A percentile compares a stretch with the other conserved stretches of the same genome.
These are phyloP conservation scores for Epizoanthus rinbou DNA, from an alignment of 92 coral and sea anemone species.

Conservation along the genomic window DNA sequence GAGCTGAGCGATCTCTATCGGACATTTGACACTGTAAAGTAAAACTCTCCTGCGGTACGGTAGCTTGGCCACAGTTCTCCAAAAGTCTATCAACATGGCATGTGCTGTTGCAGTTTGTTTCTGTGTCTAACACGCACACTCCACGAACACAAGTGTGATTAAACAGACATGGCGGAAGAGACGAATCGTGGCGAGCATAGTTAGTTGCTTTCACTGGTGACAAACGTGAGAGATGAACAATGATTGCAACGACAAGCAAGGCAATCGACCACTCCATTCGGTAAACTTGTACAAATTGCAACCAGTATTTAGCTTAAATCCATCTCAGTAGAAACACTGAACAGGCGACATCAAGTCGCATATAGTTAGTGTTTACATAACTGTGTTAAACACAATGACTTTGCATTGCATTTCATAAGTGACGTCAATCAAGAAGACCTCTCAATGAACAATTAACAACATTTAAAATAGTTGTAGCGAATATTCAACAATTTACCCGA, in stretches of 20 bases:
- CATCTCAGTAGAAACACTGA: too few relatives aligned
- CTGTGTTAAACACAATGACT: too few relatives aligned
- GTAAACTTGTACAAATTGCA: not conserved
- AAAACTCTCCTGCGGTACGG: not conserved
- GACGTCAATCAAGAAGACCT: too few relatives aligned
- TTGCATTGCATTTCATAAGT: too few relatives aligned
- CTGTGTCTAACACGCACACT: not conserved
- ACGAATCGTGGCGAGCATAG: not conserved
- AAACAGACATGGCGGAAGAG: not conserved
- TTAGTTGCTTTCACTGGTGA: not conserved
- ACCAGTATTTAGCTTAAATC: too few relatives aligned
- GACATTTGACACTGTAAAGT: not conserved
- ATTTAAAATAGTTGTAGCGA: too few relatives aligned
- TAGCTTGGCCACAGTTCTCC: not conserved
- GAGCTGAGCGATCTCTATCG: too few relatives aligned
- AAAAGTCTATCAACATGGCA: too few relatives aligned
- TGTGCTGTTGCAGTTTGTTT: not conserved
- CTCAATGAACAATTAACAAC: too few relatives aligned
- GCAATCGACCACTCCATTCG: not conserved
- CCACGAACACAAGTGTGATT: constrained; percentile 14
- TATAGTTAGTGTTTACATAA: too few relatives aligned
- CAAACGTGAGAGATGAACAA: not conserved
- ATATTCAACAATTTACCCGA: too few relatives aligned
- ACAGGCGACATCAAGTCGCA: too few relatives aligned
- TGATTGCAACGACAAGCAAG: not conserved